Base-by-base conservation (phyloP, 2,888 invertebrate genomes). In the Steinernema scapterisci region DNA sequence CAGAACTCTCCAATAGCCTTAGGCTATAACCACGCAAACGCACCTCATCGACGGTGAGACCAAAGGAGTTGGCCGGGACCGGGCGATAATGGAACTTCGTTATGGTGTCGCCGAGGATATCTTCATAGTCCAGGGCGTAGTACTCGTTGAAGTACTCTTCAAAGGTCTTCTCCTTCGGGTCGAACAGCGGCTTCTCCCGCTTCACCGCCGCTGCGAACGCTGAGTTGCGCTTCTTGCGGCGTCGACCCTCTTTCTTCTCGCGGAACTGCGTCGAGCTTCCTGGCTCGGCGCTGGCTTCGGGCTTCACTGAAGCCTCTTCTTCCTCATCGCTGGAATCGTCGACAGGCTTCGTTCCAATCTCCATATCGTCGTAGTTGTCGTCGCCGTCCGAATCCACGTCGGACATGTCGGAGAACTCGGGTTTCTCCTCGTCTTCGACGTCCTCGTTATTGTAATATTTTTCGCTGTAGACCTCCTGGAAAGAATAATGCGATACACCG, bases 81-180 rank as follows among this genome's bases (percentile, higher is more conserved):
- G 93, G 91, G 38, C 95, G 91, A 87, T 99, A 99, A 87, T 94
- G 95, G 89, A 96, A 56, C 43, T 71, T 73, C n/a, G 74, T 79
- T 21, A 92, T 85, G 27, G 63, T 51, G 71, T 77, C 75, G 0
- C 88, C 96, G 71, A 97, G 92, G 72, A 97, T 91, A 88, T 99
- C 97, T 87, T 97, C 97, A 88, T 93, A 97, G 88, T 97, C 95
- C 87, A 97, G 90, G 84, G 93, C 92, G 87, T 97, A 97, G 88
- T 96, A 97, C 88, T 97, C 95, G 84, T 97, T 94, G 87, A 95
- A 92, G 87, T 95, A 95, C 83, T 95, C 91, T 44, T 92, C 91
- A 88, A 94, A 95, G 0, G 92, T 92, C 77, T 92, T 91, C 76
- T 92, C 88, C 45, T 91, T 89, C 0, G 95, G 94, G 88, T 96